Evolutionary conservation across 2,797 vertebrate genomes (phyloP).

Genomic region (Sciurus carolinensis): DNA sequence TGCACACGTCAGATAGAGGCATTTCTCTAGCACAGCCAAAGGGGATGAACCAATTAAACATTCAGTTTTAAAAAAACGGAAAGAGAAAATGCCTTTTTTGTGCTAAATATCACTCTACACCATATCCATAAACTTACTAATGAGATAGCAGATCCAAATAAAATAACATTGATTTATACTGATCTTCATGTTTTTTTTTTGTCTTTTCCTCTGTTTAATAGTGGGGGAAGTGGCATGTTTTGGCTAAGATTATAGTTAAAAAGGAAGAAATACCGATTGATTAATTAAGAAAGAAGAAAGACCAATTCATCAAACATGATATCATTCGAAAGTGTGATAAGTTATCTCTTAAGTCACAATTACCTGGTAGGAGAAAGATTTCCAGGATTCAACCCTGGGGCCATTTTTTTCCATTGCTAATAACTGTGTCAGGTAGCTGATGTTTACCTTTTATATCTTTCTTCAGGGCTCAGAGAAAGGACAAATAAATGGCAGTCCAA

Average conservation of each 20-base stretch:
- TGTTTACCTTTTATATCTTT: background rate
- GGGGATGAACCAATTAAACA: conserved; percentile 73
- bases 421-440: background rate
- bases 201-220: background rate
- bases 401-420: background rate
- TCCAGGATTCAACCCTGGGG: background rate
- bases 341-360: background rate
- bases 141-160: conserved; percentile 58
- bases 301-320: conserved; percentile 3
- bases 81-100: conserved; percentile 59
- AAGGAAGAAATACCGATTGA: conserved; percentile 49
- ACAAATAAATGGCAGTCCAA: background rate
- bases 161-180: conserved; percentile 54
- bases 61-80: conserved; percentile 54
- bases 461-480: conserved; percentile 10
- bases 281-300: conserved; percentile 46
- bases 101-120: conserved; percentile 13
- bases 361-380: background rate
- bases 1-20: background rate
- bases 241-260: background rate
- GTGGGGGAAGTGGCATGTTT: background rate
- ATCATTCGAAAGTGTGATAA: background rate
- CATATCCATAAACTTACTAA: conserved; percentile 68
- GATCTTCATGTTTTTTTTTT: conserved; percentile 19
- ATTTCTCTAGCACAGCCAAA: conserved; percentile 71